Conservation (phyloP, 2,888 invertebrate species). For the Scaptomyza cyrtandrae region DNA sequence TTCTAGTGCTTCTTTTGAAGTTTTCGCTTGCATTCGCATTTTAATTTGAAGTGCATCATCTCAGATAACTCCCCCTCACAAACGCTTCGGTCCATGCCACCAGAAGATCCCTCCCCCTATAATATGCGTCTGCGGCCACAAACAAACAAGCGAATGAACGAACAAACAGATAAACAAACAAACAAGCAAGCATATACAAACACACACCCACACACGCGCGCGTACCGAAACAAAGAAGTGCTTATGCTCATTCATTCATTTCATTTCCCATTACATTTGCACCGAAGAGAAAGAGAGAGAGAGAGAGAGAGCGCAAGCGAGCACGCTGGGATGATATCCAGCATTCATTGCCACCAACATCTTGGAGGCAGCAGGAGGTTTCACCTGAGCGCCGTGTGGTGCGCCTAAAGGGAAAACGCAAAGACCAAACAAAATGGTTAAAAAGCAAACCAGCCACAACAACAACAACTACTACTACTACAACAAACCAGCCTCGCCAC, state of each 20-base stretch:
- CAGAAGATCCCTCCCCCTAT: neutral
- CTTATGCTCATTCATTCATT: slow-evolving; percentile 80
- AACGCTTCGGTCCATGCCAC: too few species aligned
- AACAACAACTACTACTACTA: slow-evolving; percentile 20
- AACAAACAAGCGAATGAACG: slow-evolving; percentile 52
- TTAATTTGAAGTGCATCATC: slow-evolving; percentile 80
- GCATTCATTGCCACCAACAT: slow-evolving; percentile 47
- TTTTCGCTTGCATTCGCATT: slow-evolving; percentile 80
- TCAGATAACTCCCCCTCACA: slow-evolving; percentile 44
- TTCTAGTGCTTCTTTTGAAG: slow-evolving; percentile 79
- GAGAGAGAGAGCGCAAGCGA: neutral
- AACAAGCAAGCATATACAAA: slow-evolving; percentile 14
- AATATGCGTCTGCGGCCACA: slow-evolving; percentile 65
- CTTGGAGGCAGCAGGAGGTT: slow-evolving; percentile 31
- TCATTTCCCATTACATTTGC: slow-evolving; percentile 78
- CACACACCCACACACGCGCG: slow-evolving; percentile 29
- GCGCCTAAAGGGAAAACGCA: slow-evolving; percentile 58
- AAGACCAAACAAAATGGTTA: slow-evolving; percentile 76
- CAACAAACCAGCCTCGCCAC: slow-evolving; percentile 57
- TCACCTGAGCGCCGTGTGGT: slow-evolving; percentile 50
- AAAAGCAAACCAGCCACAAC: slow-evolving; percentile 68
- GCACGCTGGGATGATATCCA: neutral
- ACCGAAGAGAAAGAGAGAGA: slow-evolving; percentile 1
- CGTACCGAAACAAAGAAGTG: slow-evolving; percentile 66
- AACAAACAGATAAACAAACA: slow-evolving; percentile 29